A percentile compares a stretch with the other conserved stretches of the same genome.
Conservation (phyloP, 2,113 vertebrate species). For the Neopipo cinnamomea region DNA sequence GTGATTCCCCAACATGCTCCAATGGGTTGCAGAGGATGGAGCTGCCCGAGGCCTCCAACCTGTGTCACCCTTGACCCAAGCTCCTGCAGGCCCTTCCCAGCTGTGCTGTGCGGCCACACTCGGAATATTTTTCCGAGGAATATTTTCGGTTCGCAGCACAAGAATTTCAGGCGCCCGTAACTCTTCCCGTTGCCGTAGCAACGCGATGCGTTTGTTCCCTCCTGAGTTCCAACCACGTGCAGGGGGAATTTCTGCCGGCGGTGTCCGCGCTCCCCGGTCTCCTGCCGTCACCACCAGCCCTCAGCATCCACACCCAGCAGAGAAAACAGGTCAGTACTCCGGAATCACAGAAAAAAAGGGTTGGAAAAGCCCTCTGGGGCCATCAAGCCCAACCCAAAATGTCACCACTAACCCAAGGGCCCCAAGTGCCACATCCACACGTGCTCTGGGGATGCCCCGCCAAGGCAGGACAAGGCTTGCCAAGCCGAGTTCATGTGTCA, state of each 20-base stretch:
- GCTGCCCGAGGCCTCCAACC: rapidly evolving
- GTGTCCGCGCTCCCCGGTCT: rapidly evolving
- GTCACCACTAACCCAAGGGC: background rate
- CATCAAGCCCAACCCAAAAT: background rate
- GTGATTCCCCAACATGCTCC: rapidly evolving
- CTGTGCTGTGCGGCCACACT: rapidly evolving
- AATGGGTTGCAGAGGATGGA: rapidly evolving
- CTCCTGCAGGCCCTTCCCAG: background rate
- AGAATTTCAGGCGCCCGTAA: background rate
- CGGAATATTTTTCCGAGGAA: background rate
- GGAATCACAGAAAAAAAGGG: too few relatives aligned
- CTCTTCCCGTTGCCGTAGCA: background rate
- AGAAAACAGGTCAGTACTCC: rapidly evolving
- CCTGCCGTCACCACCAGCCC: background rate
- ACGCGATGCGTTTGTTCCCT: background rate
- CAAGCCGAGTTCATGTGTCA: background rate
- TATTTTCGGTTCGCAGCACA: background rate
- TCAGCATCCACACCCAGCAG: rapidly evolving
- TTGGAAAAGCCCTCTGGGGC: too few relatives aligned
- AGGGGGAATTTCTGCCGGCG: background rate
- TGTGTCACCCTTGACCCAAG: background rate
- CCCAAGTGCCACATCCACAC: background rate
- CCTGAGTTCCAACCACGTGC: background rate
- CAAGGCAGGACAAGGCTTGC: background rate
- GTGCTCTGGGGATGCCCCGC: background rate